Evolutionary conservation across 2,888 invertebrate genomes (phyloP), one percentile per base, ranked within the genome.

Genomic region (Gisinianus flammeolus): DNA sequence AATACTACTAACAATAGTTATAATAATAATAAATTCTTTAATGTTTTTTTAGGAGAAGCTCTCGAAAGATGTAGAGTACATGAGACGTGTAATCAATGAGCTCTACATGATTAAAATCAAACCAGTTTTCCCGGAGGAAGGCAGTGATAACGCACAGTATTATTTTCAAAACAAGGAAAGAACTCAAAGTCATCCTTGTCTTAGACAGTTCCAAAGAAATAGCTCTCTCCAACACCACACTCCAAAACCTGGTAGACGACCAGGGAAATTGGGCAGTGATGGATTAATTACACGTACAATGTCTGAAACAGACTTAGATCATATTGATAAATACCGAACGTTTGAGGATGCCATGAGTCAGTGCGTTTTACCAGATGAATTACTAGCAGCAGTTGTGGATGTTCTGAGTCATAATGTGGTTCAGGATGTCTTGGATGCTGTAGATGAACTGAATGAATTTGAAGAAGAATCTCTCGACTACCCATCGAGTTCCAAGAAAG

Each of bases 81-180:
- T 94, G 79, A 89, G 93, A 79, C 90, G 92, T 83, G 91, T 93
- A 73, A 90, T 94, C 78, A 93, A 94, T 86, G 95, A 95, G 88
- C 90, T 95, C 28, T 92, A 95, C 85, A 89, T 95, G 81, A 90
- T 93, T 83, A 92, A 93, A 88, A 91, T 94, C 78, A 94, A 94
- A 35, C 83, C 84, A n/a, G 79, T 79, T 24, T 83, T 82, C 72
- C 80, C 81, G 0, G 79, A 78, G 4, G 73, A 33, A 2, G 56
- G 62, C n/a, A 69, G 76, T 28, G 78, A 76, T 22, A 74, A 67
- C 10, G 72, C 26, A 4, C 44, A 74, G 8, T 62, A 75, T 10
- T 76, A 78, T 66, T 35, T 58, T 0, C 33, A 26, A 30, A 24
- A 82, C 80, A 64, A 64, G 69, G 56, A 56, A 33, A 76, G 62